Evolutionary conservation across 2,113 vertebrate species (phyloP), one percentile per base, ranked within the genome.

Genomic region (Solea solea): DNA sequence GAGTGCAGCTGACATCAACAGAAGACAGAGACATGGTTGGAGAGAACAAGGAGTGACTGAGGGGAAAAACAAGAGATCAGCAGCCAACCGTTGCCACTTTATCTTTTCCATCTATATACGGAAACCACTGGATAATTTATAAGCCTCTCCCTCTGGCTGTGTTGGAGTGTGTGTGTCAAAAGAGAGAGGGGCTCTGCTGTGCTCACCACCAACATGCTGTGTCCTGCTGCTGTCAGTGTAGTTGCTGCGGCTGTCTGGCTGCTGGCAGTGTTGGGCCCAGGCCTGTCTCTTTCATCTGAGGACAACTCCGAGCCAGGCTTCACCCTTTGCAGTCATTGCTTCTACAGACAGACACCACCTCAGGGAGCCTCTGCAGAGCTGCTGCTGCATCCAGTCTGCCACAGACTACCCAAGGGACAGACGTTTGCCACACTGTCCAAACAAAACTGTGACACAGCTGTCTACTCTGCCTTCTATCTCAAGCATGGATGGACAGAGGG

Each of bases 321-420:
- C 64, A 74, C 64, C 56, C 67, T 59, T 55, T 94, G 94, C 69
- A 65, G 78, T 58, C 74, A 76, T 55, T 90, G 85, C 75, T 94
- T 94, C 87, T 90, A 91, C 88, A 88, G 59, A 78, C 90, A 86
- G 83, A 87, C 60, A 1, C 86, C 89, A 60, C 92, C 94, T 48
- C 62, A 0, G 70, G 81, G 78, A 62, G 72, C 68, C 51, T 72
- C 86, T 14, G 72, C 74, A 15, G 77, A 59, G 59, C 66, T 48
- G 6, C 84, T 55, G 71, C 84, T 89, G 79, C 74, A 25, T 69
- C 78, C 64, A 51, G 62, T 56, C 58, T 94, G 94, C 86, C 91
- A 94, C 89, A 72, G 41, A 25, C 76, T 87, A 77, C 89, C 82
- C 0, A 76, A 73, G 11, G 92, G 91, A 67, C 83, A 60, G 68